Conservation (phyloP, 1,140 invertebrate species). For the Danaus melanippus region DNA sequence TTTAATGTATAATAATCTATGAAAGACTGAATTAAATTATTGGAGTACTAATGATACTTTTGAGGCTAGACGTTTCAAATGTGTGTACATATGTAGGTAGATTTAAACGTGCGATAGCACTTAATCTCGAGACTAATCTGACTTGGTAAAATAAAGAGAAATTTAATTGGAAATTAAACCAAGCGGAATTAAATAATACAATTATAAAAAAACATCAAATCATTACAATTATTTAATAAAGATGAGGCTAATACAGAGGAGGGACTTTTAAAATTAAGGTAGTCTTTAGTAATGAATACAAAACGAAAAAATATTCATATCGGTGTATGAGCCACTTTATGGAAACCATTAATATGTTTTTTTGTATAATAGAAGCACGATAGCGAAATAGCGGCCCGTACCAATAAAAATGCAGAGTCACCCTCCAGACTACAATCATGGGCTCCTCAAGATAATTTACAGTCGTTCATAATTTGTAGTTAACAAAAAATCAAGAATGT, state of each 20-base stretch:
- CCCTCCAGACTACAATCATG: constrained; percentile 49
- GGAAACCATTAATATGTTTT: background rate
- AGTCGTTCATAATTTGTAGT: constrained; percentile 56
- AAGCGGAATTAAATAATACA: constrained; percentile 1
- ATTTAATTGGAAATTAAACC: constrained; percentile 10
- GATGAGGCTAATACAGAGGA: too few relatives aligned
- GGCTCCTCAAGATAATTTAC: constrained; percentile 55
- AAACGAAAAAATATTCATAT: too few relatives aligned
- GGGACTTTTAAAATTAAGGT: too few relatives aligned
- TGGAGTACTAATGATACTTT: constrained; percentile 15
- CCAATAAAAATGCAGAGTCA: constrained; percentile 40
- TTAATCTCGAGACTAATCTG: constrained; percentile 16
- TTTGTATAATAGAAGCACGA: constrained; percentile 1
- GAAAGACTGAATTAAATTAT: too few relatives aligned
- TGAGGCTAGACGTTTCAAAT: constrained; percentile 13
- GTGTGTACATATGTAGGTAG: constrained; percentile 11
- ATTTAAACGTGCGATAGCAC: constrained; percentile 15
- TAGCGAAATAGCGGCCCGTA: constrained; percentile 20
- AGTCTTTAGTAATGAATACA: too few relatives aligned
- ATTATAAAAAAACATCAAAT: background rate
- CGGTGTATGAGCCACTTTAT: too few relatives aligned
- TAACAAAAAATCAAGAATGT: constrained; percentile 54
- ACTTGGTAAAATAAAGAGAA: constrained; percentile 12
- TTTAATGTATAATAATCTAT: too few relatives aligned
- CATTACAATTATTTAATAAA: too few relatives aligned